Evolutionary conservation across 2,797 vertebrate genomes (phyloP), one percentile per base, ranked within the genome.

Genomic region (Echeneis naucrates): DNA sequence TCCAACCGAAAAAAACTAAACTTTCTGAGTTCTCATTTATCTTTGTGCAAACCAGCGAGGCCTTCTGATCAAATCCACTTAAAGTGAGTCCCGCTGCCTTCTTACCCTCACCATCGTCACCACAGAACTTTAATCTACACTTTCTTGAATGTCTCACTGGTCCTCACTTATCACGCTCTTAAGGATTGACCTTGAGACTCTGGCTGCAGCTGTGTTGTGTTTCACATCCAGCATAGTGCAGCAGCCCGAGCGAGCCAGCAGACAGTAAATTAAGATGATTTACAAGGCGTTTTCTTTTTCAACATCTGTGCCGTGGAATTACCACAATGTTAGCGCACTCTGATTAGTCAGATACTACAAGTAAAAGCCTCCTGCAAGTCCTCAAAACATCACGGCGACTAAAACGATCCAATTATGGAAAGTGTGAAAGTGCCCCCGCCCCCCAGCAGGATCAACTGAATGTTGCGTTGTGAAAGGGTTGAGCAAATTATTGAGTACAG

Each of bases 21-120:
- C n/a, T n/a, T 83, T 80, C 77, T 81, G 86, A 86, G 79, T 77
- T 66, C 80, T 91, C 71, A 91, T 93, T 92, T 91, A 92, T 92
- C 81, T 91, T 91, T 82, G 67, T 77, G 83, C 82, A 88, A 78
- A 93, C 91, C 91, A 88, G 82, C 61, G 23, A 30, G 73, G 72
- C 75, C 84, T 87, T 90, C 82, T 88, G 89, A 92, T 92, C 89
- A 92, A 92, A 89, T 86, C 80, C 82, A 65, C 23, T 79, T 83
- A 72, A 88, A 87, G 80, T 44, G 52, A 78, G 59, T 80, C 63
- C 48, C 57, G 42, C 75, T 33, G 66, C 80, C 82, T 71, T 68
- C 48, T 71, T 76, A 56, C 55, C 74, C 40, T 70, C 72, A 61
- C 21, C 73, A 62, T 59, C 38, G 60, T 67, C 68, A 73, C 47